Percentiles rank a stretch among this genome's conserved stretches.
These are phyloP conservation scores for Bothrops jararaca DNA, from an alignment of 2,113 vertebrate species.

Conservation along the genomic window DNA sequence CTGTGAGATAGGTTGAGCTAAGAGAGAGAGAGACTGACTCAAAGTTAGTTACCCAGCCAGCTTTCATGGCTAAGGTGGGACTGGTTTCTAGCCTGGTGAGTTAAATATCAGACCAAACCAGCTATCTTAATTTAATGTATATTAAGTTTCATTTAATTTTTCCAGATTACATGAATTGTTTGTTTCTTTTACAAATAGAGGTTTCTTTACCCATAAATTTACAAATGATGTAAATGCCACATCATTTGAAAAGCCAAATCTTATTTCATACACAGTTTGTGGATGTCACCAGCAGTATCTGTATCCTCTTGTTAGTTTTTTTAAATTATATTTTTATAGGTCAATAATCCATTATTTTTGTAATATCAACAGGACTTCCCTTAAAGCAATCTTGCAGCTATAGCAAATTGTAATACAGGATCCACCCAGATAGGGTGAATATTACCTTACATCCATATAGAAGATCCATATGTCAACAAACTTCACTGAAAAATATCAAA, in stretches of 20 bases:
- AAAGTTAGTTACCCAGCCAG: no score
- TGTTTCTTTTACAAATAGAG: not conserved
- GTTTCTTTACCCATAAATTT: not conserved
- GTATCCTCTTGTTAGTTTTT: not conserved
- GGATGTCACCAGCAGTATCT: not conserved
- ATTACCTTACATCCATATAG: not conserved
- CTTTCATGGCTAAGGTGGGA: not conserved
- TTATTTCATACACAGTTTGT: not conserved
- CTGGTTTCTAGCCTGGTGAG: not conserved
- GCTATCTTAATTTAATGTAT: not conserved
- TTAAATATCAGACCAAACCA: not conserved
- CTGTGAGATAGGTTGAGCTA: not conserved
- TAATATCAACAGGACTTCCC: not conserved
- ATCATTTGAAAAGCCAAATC: not conserved
- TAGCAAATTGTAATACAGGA: not conserved
- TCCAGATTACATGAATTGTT: not conserved
- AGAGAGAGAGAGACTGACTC: no score
- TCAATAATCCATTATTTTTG: not conserved
- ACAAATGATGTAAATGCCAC: not conserved
- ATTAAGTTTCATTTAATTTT: not conserved
- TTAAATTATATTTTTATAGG: not conserved
- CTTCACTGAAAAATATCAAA: not conserved
- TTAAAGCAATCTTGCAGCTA: not conserved
- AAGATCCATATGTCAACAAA: not conserved
- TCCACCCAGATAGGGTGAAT: not conserved